Percentiles rank a stretch among this genome's conserved stretches.
phyloP scores from a whole-genome alignment of 2,113 vertebrate genomes.

The Seriola dumerili region DNA sequence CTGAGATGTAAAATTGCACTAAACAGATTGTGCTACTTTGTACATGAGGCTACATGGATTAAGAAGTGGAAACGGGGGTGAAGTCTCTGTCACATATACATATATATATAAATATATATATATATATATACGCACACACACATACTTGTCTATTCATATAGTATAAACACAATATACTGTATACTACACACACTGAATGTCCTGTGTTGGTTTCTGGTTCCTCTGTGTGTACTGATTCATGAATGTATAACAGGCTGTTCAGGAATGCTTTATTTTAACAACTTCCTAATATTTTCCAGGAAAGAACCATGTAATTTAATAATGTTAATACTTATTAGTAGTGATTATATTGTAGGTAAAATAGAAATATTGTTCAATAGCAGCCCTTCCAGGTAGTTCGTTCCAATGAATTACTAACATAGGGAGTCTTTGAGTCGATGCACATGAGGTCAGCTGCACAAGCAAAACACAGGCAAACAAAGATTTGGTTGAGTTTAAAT shows the following conservation, averaged over 20 bases:
- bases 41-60: slow-evolving; percentile 62
- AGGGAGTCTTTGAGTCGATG: background rate
- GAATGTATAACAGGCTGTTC: background rate
- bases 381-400: background rate
- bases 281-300: too few relatives aligned
- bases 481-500: background rate
- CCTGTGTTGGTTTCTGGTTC: background rate
- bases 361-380: background rate
- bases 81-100: slow-evolving; percentile 11
- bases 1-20: slow-evolving; percentile 51
- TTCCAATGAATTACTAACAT: background rate
- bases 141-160: too few relatives aligned
- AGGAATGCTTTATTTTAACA: too few relatives aligned
- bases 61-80: slow-evolving; percentile 23
- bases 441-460: background rate
- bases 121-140: too few relatives aligned
- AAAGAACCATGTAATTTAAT: too few relatives aligned
- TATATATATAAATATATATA: background rate
- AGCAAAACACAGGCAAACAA: background rate
- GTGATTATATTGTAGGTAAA: background rate
- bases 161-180: too few relatives aligned
- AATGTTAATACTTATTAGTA: background rate
- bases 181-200: too few relatives aligned
- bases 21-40: slow-evolving; percentile 69
- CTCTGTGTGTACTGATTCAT: accelerated